phyloP scores from a whole-genome alignment of 2,888 invertebrate species.

The Orthonychiurus folsomi region DNA sequence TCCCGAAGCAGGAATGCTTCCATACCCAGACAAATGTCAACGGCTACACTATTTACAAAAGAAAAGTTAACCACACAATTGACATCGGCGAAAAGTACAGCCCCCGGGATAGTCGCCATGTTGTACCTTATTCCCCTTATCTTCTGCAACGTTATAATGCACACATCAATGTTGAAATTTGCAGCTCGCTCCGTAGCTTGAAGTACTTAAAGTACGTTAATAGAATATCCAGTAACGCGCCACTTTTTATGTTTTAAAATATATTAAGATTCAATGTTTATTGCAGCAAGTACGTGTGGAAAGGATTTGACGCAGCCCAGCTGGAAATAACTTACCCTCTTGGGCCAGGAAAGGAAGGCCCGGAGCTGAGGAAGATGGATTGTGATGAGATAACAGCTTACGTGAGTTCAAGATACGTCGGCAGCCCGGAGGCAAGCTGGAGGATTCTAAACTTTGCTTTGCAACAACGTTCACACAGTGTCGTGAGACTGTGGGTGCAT shows the following conservation, averaged over 20 bases:
- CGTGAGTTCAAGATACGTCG: constrained; percentile 41
- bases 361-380: not conserved
- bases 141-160: constrained; percentile 41
- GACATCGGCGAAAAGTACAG: too few relatives aligned
- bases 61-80: constrained; percentile 26
- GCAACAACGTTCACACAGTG: constrained; percentile 41
- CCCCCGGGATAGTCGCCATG: constrained; percentile 37
- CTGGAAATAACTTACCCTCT: too few relatives aligned
- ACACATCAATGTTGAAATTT: constrained; percentile 45
- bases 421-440: constrained; percentile 42
- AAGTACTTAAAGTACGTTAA: constrained; percentile 40
- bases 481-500: constrained; percentile 43
- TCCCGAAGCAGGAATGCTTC: constrained; percentile 38
- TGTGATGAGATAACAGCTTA: constrained; percentile 42
- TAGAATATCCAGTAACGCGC: constrained; percentile 36
- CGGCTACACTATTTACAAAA: constrained; percentile 42
- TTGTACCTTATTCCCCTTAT: constrained; percentile 44
- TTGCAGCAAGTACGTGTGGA: constrained; percentile 2
- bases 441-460: constrained; percentile 41
- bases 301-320: not conserved
- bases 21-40: constrained; percentile 40
- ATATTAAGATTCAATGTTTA: too few relatives aligned
- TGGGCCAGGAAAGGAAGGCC: too few relatives aligned
- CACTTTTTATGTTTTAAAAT: constrained; percentile 10
- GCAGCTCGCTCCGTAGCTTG: constrained; percentile 23